Base-by-base conservation (phyloP, 2,113 vertebrate genomes). In the Sylvicapra grimmia region DNA sequence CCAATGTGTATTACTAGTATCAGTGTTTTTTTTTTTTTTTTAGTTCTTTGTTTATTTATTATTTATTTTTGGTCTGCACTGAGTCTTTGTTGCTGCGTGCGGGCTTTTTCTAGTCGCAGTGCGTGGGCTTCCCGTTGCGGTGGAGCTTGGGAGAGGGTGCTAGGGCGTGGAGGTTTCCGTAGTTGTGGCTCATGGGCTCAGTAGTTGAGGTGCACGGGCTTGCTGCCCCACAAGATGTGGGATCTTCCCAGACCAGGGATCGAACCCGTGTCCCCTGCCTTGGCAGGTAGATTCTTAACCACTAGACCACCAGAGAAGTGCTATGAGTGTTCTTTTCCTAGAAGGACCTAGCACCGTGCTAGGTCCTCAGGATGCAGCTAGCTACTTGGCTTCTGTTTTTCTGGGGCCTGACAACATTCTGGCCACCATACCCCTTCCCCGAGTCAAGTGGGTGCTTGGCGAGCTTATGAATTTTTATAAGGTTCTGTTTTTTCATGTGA, bases 401-500 rank as follows among this genome's bases (percentile, higher is more conserved):
- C 85, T 77, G 47, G 51, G 88, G 8, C 29, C 88, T 90, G 90
- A 63, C 51, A 72, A 61, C 92, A 72, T 56, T 92, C 90, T 88
- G 47, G 75, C 56, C 61, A 44, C 25, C 13, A 7, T 8, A 47
- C 68, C 54, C 49, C 25, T 82, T 27, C 93, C 29, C 54, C 77
- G 33, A 79, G 86, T 72, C 65, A 63, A 96, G 89, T 54, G 77
- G 53, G 79, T 86, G 68, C 86, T 97, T 90, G 14, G 61, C 61
- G 92, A 63, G 54, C 89, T 97, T 97, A 90, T 96, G 93, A 95
- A 97, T 97, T 95, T 97, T 97, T 98, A 96, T 97, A 63, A 97
- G 84, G 68, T 94, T 96, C 97, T 96, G 31, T 90, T 96, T 97
- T 95, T 98, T 98, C 97, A 98, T 93, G 97, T 98, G 97, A 98